phyloP scores from a whole-genome alignment of 2,797 vertebrate species.

The Crypturellus tataupa region DNA sequence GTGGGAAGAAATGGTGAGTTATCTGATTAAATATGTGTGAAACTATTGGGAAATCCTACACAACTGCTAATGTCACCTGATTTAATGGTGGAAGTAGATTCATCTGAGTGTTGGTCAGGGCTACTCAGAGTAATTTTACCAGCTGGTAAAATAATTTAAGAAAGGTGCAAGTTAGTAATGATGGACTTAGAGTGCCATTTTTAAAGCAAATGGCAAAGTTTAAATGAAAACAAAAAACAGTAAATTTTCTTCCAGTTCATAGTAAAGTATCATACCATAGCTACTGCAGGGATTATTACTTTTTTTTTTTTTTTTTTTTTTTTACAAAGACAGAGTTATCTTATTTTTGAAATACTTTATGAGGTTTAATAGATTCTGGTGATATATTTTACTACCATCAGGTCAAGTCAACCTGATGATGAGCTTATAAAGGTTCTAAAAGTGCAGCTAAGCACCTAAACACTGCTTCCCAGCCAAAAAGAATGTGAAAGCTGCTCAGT shows the following conservation, averaged over 20 bases:
- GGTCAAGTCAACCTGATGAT: background rate
- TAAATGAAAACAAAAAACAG: slow-evolving; percentile 51
- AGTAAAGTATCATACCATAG: background rate
- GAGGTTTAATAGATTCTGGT: slow-evolving; percentile 31
- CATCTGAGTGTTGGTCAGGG: background rate
- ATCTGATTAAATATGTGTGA: slow-evolving; percentile 28
- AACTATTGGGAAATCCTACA: slow-evolving; percentile 21
- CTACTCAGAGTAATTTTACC: slow-evolving; percentile 30
- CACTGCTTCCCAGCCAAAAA: background rate
- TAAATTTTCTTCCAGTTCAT: slow-evolving; percentile 49
- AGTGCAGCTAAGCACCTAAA: background rate
- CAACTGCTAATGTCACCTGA: slow-evolving; percentile 7
- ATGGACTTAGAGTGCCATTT: background rate
- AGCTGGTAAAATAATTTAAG: slow-evolving; percentile 32
- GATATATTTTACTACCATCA: slow-evolving; percentile 14
- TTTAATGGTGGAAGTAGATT: slow-evolving; percentile 45
- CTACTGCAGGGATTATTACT: background rate
- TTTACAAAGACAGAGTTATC: background rate
- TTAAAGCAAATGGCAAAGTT: slow-evolving; percentile 26
- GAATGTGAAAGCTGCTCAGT: background rate
- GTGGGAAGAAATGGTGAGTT: slow-evolving; percentile 30
- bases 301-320: background rate
- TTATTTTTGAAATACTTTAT: slow-evolving; percentile 12
- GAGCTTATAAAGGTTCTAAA: background rate
- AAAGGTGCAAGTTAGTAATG: background rate